Base-by-base conservation (phyloP, 2,888 invertebrate species). In the Eurytoma californica region DNA sequence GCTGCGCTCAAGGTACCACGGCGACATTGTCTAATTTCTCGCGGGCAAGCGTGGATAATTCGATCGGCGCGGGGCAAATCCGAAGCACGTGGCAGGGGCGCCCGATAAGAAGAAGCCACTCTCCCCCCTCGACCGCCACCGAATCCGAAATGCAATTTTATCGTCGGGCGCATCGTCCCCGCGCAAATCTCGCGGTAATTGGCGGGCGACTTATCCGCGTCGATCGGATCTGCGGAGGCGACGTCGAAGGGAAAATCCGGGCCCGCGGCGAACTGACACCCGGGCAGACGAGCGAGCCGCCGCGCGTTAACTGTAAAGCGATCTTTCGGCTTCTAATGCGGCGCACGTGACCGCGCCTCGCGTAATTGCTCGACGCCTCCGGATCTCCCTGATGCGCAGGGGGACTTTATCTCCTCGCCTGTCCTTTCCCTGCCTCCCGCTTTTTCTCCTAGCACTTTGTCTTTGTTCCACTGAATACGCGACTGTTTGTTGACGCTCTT, bases 341-440 rank as follows among this genome's bases (percentile, higher is more conserved):
- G 74, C 83, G 85, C 87, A 87, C 87, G 87, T 87, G 87, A 86
- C 85, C 83, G 82, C 79, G 82, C 51, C 61, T 83, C 82, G 82
- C 84, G 83, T 84, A 83, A 84, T 84, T 85, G 83, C 76, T 24
- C 67, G 67, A 68, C 68, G 68, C 75, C 63, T 28, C 63, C 20
- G 63, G 53, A 63, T 65, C 57, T 49, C 61, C 65, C 39, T 68
- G 39, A 39, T 39, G 39, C 39, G 75, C 69, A 57, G 70, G 61
- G 79, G 74, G 76, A 68, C 80, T 82, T 84, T 86, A 86, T 86
- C 84, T 84, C 79, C 79, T 79, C 80, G 53, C 53, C n/a, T n/a
- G 53, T 53, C 53, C 53, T 53, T 39, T 39, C 39, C 53, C 14
- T 13, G 53, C n/a, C 13, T 14, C 3, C 3, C 53, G 13, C n/a